These are phyloP conservation scores for Thalassarche chlororhynchos DNA, from an alignment of 2,113 vertebrate genomes.

Conservation along the genomic window DNA sequence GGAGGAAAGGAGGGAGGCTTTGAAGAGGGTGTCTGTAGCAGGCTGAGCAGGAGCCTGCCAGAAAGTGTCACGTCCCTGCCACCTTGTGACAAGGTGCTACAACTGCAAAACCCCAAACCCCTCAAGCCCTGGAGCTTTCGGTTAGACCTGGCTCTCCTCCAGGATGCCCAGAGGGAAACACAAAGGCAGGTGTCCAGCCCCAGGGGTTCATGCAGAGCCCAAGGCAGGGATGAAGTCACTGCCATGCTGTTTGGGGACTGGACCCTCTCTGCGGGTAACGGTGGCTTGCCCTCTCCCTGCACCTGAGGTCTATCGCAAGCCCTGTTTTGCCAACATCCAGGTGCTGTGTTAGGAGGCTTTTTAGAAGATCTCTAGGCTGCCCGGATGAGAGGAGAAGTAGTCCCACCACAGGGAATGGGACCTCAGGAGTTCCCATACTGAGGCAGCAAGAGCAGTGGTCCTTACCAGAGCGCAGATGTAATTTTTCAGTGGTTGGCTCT, in stretches of 20 bases:
- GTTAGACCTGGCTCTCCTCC: neutral
- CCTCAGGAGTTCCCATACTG: neutral
- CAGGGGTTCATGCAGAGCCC: neutral
- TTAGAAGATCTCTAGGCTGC: neutral
- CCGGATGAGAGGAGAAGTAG: neutral
- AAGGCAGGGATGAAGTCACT: neutral
- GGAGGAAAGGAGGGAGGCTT: neutral
- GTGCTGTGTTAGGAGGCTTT: neutral
- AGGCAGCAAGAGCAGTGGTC: neutral
- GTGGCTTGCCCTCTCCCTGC: neutral
- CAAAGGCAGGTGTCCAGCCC: neutral
- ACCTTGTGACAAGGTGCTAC: conserved; percentile 43
- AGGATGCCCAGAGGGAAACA: neutral
- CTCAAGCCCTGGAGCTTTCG: neutral
- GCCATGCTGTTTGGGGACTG: rapidly evolving
- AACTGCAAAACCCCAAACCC: conserved; percentile 11
- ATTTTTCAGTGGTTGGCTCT: neutral
- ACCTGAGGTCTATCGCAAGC: rapidly evolving
- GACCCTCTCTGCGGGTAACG: neutral
- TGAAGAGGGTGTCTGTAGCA: neutral
- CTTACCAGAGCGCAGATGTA: neutral
- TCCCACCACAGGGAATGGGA: neutral
- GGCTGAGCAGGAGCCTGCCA: neutral
- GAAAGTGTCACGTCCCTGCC: conserved; percentile 36
- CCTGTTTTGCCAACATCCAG: neutral